Evolutionary conservation across 2,888 invertebrate species (phyloP).

Genomic region (Drosophila niveifrons): DNA sequence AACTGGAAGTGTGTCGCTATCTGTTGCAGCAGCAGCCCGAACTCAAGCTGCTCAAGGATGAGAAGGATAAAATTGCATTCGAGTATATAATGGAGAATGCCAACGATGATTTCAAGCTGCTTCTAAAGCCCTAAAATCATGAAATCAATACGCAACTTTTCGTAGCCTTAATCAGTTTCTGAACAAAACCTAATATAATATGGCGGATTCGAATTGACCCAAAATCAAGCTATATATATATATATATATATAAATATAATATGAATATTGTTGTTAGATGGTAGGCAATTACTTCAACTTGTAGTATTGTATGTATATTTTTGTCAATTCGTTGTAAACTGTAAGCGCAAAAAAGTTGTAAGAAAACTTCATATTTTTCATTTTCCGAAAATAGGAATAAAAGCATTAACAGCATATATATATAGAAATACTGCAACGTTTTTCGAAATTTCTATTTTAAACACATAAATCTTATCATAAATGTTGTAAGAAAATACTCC

Average conservation of each 20-base stretch:
- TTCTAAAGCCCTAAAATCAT: constrained; percentile 80
- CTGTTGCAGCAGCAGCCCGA: constrained; percentile 75
- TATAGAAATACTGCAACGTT: constrained; percentile 7
- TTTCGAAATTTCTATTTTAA: constrained; percentile 23
- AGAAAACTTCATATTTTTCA: constrained; percentile 5
- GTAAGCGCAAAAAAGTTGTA: constrained; percentile 47
- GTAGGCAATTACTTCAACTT: constrained; percentile 24
- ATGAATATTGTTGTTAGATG: constrained; percentile 40
- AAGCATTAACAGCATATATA: not conserved
- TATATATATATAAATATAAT: not conserved
- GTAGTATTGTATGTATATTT: constrained; percentile 36
- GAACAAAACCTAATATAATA: not conserved
- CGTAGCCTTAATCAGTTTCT: constrained; percentile 28
- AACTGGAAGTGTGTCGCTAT: constrained; percentile 83
- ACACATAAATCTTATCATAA: constrained; percentile 30
- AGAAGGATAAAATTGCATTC: constrained; percentile 85
- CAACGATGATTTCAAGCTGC: constrained; percentile 84
- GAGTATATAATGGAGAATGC: constrained; percentile 84
- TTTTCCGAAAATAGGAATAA: constrained; percentile 9
- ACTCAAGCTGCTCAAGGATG: constrained; percentile 85
- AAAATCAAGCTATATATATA: constrained; percentile 7
- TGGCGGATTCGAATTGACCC: constrained; percentile 17
- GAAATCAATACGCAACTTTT: constrained; percentile 19
- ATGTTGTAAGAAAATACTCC: constrained; percentile 8
- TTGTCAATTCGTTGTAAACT: constrained; percentile 33